Percentiles rank a stretch among this genome's conserved stretches.
Evolutionary conservation across 2,113 vertebrate species (phyloP).

Genomic region (Anarhynchus alexandrinus): DNA sequence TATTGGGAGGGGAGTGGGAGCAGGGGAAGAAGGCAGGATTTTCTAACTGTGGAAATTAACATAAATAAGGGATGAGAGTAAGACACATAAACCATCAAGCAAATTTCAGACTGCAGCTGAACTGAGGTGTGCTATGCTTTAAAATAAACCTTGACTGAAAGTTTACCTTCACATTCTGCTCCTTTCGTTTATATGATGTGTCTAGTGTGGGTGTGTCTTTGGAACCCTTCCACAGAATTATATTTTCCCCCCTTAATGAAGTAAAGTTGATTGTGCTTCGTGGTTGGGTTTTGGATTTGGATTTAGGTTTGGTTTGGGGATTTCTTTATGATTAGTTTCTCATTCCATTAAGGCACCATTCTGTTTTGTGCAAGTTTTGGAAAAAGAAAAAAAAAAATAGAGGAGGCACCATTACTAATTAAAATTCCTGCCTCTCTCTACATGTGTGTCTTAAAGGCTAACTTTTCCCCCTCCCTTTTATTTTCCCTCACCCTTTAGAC

Average conservation of each 20-base stretch:
- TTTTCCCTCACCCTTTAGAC: not conserved
- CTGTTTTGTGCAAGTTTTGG: not conserved
- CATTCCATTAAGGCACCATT: not conserved
- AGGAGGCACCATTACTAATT: not conserved
- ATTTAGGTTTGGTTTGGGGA: fast-evolving
- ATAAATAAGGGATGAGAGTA: not conserved
- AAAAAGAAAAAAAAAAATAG: not conserved
- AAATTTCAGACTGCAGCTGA: not conserved
- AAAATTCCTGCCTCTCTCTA: not conserved
- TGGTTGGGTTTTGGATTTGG: fast-evolving
- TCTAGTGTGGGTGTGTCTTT: fast-evolving
- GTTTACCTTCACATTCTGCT: not conserved
- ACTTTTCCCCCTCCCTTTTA: not conserved
- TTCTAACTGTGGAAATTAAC: not conserved
- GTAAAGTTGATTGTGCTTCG: not conserved
- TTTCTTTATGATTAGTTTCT: not conserved
- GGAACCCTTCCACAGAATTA: not conserved
- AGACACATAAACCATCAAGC: not conserved
- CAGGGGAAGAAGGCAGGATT: not conserved
- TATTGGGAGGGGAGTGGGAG: fast-evolving
- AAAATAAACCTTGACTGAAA: not conserved
- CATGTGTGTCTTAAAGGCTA: not conserved
- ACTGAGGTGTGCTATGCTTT: not conserved
- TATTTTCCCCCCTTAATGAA: not conserved
- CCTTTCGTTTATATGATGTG: not conserved